Conservation (phyloP, 2,797 vertebrate genomes). For the Pseudopleuronectes americanus region DNA sequence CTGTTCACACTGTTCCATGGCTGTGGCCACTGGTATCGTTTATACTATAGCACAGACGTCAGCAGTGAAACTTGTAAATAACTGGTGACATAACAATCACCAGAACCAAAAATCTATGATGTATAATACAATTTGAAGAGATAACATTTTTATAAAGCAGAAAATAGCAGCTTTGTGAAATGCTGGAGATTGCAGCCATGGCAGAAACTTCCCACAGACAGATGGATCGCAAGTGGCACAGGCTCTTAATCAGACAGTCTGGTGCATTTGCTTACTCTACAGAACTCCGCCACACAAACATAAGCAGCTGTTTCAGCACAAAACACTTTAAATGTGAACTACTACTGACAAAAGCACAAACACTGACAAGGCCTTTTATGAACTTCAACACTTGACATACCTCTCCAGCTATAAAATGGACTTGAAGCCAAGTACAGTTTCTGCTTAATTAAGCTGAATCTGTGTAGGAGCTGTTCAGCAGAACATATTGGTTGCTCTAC, state of each 20-base stretch:
- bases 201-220: slow-evolving; percentile 8
- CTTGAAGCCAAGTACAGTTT: slow-evolving; percentile 4
- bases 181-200: neutral
- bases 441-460: slow-evolving; percentile 16
- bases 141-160: slow-evolving; percentile 14
- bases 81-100: neutral
- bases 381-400: slow-evolving; percentile 2
- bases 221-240: slow-evolving; percentile 8
- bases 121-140: neutral
- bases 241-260: slow-evolving; percentile 4
- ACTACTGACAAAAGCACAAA: slow-evolving; percentile 5
- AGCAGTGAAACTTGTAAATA: neutral
- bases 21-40: neutral
- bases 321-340: slow-evolving; percentile 14
- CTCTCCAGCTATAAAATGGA: neutral
- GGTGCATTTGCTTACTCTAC: slow-evolving; percentile 33
- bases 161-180: neutral
- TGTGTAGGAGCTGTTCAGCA: slow-evolving; percentile 13
- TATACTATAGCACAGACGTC: no score
- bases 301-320: slow-evolving; percentile 47
- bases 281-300: slow-evolving; percentile 33
- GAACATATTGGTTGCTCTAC: slow-evolving; percentile 18
- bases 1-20: neutral
- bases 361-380: slow-evolving; percentile 27
- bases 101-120: neutral